Evolutionary conservation across 2,113 vertebrate species (phyloP), one percentile per base, ranked within the genome.

Genomic region (Mungos mungo): DNA sequence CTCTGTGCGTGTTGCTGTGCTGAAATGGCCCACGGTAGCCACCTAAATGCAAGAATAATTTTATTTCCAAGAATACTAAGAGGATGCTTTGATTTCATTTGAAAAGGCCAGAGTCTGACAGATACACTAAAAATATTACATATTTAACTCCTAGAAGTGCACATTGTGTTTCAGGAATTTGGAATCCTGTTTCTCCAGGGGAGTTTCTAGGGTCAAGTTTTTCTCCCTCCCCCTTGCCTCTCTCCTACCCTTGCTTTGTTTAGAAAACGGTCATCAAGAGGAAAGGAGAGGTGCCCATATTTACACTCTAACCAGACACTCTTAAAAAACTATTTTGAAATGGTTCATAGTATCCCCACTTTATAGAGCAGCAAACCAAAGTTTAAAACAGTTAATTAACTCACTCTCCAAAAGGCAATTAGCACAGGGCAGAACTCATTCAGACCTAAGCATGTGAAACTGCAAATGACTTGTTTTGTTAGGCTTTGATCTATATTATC

Each of bases 41-140:
- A 89, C 33, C 65, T 72, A 79, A 88, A 60, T 47, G 45, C 16
- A 33, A 96, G 33, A 76, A 66, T 96, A 80, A 90, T 90, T 84
- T 4, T 77, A 93, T 81, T 90, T 81, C 65, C 8, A 63, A 65
- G 33, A 84, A 81, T 35, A 57, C 25, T 35, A 23, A 93, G 71
- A 81, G 45, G 13, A 87, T 52, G 25, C n/a, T 96, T 83, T 96
- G 50, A 80, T 71, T 88, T 96, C 50, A 3, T 63, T 80, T 89
- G 71, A 91, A 96, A 93, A 83, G 69, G 10, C 71, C 60, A 80
- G 33, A 50, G 18, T 83, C 31, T 79, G 74, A 77, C 25, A n/a
- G 12, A 54, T 72, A 5, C 38, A 19, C 45, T 71, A 41, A 94
- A 80, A 88, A 54, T 52, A 69, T 29, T 50, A 52, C 12, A 31